Percentiles rank a stretch among this genome's conserved stretches.
phyloP scores from a whole-genome alignment of 92 coral and sea anemone genomes.

The Porites cylindrica region DNA sequence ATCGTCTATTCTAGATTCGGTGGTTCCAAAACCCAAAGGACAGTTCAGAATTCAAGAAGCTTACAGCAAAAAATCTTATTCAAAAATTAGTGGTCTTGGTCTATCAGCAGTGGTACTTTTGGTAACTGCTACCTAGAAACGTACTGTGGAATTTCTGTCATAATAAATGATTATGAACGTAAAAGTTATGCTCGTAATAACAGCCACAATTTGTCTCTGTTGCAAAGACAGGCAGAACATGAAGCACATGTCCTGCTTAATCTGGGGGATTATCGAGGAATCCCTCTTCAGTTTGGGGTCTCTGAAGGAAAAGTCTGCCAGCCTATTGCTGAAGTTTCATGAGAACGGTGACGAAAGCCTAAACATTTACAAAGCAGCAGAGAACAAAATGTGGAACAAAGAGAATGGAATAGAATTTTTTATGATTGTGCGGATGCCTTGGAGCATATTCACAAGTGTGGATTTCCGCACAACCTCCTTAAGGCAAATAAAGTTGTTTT shows the following conservation, averaged over 20 bases:
- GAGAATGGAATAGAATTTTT: conserved; percentile 44
- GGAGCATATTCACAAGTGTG: conserved; percentile 34
- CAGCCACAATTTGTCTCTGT: background rate
- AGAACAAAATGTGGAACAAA: background rate
- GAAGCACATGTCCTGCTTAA: conserved; percentile 24
- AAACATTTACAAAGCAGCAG: conserved; percentile 52
- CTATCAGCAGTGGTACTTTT: conserved; percentile 49
- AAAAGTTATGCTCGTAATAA: background rate
- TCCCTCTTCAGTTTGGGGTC: conserved; percentile 55
- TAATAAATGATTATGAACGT: conserved; percentile 45
- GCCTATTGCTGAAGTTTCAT: conserved; percentile 50
- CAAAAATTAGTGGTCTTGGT: background rate
- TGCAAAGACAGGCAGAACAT: conserved; percentile 20
- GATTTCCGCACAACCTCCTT: conserved; percentile 31
- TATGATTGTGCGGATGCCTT: conserved; percentile 45
- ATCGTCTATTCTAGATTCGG: no score
- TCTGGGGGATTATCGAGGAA: conserved; percentile 57
- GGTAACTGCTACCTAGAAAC: background rate
- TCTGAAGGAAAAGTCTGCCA: conserved; percentile 12
- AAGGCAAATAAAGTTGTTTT: conserved; percentile 38
- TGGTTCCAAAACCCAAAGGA: background rate
- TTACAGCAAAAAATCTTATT: conserved; percentile 5
- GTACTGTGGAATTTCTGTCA: conserved; percentile 41
- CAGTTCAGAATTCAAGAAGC: conserved; percentile 13
- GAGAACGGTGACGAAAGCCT: conserved; percentile 38